A percentile compares a stretch with the other conserved stretches of the same genome.
phyloP scores from a whole-genome alignment of 2,113 vertebrate species.

The Zingel zingel region DNA sequence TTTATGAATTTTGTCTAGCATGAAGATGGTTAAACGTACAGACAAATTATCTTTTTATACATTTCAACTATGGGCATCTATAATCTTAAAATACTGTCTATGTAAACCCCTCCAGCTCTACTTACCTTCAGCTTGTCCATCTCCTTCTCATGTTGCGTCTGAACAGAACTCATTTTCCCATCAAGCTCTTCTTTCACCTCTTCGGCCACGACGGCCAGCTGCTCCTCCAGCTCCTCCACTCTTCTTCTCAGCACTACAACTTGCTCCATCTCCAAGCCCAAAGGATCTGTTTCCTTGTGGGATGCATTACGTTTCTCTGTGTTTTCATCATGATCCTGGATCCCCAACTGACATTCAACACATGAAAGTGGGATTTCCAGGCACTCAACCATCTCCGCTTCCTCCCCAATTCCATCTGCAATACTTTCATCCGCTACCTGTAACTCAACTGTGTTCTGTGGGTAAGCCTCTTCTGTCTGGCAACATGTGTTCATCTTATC shows the following conservation, averaged over 20 bases:
- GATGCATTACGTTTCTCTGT: not conserved
- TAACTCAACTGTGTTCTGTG: not conserved
- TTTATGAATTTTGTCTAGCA: too few species aligned
- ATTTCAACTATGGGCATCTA: too few species aligned
- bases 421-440: not conserved
- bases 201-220: conserved; percentile 12
- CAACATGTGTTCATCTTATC: not conserved
- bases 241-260: conserved; percentile 33
- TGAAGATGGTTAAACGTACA: too few species aligned
- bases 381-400: conserved; percentile 16
- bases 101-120: not conserved
- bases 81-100: not conserved
- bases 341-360: not conserved
- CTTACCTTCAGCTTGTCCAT: conserved; percentile 74
- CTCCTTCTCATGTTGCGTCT: conserved; percentile 61
- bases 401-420: not conserved
- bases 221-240: conserved; percentile 70
- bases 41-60: too few species aligned
- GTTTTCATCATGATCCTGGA: conserved; percentile 24
- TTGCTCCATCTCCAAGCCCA: not conserved
- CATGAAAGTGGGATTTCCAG: not conserved
- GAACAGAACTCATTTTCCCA: conserved; percentile 20
- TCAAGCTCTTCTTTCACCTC: conserved; percentile 46
- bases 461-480: conserved; percentile 33
- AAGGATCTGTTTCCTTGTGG: not conserved